Evolutionary conservation across 2,113 vertebrate species (phyloP).

Genomic region (Campylomormyrus numenius): DNA sequence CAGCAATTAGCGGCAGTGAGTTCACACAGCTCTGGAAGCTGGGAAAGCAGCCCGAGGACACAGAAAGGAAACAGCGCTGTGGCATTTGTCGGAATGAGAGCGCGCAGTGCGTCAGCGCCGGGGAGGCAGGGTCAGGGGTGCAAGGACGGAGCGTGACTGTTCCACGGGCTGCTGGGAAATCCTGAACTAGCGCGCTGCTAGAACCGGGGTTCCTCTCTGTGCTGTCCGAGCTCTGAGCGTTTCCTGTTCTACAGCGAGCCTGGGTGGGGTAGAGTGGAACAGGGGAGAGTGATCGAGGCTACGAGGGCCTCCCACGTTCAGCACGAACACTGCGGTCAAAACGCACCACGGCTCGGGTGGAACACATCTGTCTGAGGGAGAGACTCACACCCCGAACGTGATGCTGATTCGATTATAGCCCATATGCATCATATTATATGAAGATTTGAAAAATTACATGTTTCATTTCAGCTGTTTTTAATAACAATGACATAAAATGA

Average conservation of each 20-base stretch:
- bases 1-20: constrained; percentile 2
- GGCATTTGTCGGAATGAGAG: neutral
- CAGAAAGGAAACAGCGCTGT: neutral
- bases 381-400: neutral
- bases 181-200: neutral
- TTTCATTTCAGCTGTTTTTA: neutral
- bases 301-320: neutral
- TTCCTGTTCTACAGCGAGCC: neutral
- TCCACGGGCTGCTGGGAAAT: neutral
- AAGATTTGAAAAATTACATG: neutral
- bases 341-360: neutral
- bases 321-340: constrained; percentile 7
- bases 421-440: neutral
- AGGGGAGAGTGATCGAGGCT: neutral
- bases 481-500: neutral
- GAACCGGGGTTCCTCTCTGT: neutral
- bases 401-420: neutral
- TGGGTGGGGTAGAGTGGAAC: neutral
- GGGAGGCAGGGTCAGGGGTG: neutral
- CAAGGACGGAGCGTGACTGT: neutral
- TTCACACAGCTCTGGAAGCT: neutral
- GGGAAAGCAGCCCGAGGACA: neutral
- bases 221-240: neutral
- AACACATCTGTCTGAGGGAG: neutral
- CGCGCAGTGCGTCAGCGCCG: neutral